These are phyloP conservation scores for Drosophila tanythrix DNA, from an alignment of 2,888 invertebrate genomes.

Conservation along the genomic window DNA sequence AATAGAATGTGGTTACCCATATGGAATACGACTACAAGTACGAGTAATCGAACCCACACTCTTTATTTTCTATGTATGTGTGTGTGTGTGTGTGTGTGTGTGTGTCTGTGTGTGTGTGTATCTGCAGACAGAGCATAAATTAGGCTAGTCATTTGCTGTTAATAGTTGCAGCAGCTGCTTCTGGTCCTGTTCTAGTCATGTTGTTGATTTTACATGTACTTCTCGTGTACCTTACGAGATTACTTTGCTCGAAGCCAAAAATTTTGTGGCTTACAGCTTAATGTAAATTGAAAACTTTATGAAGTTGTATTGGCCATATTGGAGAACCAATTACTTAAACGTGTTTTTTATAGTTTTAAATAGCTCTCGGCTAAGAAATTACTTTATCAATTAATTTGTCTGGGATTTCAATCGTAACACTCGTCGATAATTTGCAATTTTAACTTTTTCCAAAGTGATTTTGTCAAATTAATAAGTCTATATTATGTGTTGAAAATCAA, in stretches of 20 bases:
- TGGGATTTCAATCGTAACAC: background rate
- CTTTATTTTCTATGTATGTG: background rate
- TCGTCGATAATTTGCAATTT: background rate
- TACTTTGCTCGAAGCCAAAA: conserved; percentile 42
- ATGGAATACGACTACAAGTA: conserved; percentile 32
- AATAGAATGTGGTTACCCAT: conserved; percentile 67
- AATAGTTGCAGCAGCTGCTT: conserved; percentile 65
- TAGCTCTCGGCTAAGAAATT: background rate
- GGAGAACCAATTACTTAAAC: background rate
- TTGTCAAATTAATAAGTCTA: background rate
- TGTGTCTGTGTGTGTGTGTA: conserved; percentile 16
- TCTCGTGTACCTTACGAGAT: conserved; percentile 66
- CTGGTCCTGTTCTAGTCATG: conserved; percentile 25
- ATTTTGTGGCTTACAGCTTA: background rate
- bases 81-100: conserved; percentile 5
- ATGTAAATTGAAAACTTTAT: conserved; percentile 8
- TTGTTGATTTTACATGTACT: conserved; percentile 54
- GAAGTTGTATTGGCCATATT: background rate
- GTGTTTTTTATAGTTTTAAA: background rate
- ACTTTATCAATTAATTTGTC: background rate
- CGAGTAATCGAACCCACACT: conserved; percentile 10
- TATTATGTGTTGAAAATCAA: background rate
- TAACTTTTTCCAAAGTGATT: background rate
- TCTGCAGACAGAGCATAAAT: conserved; percentile 68
- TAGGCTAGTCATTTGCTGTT: conserved; percentile 76